Evolutionary conservation across 2,797 vertebrate species (phyloP), one percentile per base, ranked within the genome.

Genomic region (Manis javanica): DNA sequence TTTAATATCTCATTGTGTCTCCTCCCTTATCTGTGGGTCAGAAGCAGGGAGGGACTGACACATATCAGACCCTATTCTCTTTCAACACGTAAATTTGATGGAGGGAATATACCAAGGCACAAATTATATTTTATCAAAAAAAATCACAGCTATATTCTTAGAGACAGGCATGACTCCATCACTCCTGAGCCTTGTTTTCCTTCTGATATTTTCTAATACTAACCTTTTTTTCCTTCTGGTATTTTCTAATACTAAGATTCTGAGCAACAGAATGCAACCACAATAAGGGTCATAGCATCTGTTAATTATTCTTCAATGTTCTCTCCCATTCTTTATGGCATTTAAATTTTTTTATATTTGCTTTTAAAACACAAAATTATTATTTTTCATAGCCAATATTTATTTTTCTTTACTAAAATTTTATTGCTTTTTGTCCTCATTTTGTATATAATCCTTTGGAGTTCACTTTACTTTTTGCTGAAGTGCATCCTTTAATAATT

Each of bases 341-440:
- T 90, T 94, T 42, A 21, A 75, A n/a, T 18, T 42, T 79, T 79
- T 94, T 86, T 72, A 66, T 72, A 92, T 42, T 64, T 93, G 24
- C 3, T 19, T 57, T 75, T 94, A 16, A 77, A 92, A 74, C 5
- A 74, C 37, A 64, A 87, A 69, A 64, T 68, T 77, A 71, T 89
- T 87, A 37, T 19, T 86, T 88, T 90, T 11, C 72, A 46, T 74
- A 23, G 29, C n/a, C 13, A 51, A 51, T 21, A 61, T 5, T 66
- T 77, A 74, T 66, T 92, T 96, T 78, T 90, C 9, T 16, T 53
- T 77, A 71, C 29, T 74, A 63, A n/a, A 83, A 93, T 69, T 69
- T 59, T 85, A 34, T 75, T 90, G 14, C 26, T 61, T 75, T 88
- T 79, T 94, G n/a, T 81, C 31, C 42, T 93, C 16, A 37, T 91